Percentiles rank a stretch among this genome's conserved stretches.
Evolutionary conservation across 2,113 vertebrate species (phyloP).

Genomic region (Nicator chloris): DNA sequence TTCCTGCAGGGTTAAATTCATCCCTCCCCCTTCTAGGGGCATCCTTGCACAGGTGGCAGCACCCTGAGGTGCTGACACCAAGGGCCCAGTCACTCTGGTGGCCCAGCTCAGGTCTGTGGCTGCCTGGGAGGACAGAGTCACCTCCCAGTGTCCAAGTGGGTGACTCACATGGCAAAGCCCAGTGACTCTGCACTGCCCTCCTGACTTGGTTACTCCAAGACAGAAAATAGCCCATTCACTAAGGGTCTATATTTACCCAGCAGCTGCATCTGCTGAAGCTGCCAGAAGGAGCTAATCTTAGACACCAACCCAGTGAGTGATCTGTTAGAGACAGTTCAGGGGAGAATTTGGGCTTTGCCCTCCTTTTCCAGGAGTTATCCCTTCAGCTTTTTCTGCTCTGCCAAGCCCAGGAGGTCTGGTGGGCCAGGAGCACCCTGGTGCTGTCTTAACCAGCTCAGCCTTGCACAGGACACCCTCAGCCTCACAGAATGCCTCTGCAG

Average conservation of each 20-base stretch:
- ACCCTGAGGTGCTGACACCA: neutral
- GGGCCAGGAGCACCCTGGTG: neutral
- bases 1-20: neutral
- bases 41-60: neutral
- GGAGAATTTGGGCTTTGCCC: neutral
- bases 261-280: conserved; percentile 65
- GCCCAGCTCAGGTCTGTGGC: neutral
- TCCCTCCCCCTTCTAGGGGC: fast-evolving
- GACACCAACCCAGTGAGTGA: neutral
- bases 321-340: neutral
- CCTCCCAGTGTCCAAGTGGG: fast-evolving
- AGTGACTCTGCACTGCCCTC: conserved; percentile 21
- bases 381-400: neutral
- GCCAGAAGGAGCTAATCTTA: conserved; percentile 65
- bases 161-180: neutral
- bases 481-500: neutral
- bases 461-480: neutral
- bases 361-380: neutral
- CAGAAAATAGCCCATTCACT: conserved; percentile 33
- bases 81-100: neutral
- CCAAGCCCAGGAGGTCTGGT: neutral
- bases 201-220: neutral
- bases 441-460: neutral
- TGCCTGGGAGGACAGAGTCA: neutral
- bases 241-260: conserved; percentile 73